A percentile compares a stretch with the other conserved stretches of the same genome.
Conservation (phyloP, 1,140 invertebrate genomes). For the Cyclargus thomasi region DNA sequence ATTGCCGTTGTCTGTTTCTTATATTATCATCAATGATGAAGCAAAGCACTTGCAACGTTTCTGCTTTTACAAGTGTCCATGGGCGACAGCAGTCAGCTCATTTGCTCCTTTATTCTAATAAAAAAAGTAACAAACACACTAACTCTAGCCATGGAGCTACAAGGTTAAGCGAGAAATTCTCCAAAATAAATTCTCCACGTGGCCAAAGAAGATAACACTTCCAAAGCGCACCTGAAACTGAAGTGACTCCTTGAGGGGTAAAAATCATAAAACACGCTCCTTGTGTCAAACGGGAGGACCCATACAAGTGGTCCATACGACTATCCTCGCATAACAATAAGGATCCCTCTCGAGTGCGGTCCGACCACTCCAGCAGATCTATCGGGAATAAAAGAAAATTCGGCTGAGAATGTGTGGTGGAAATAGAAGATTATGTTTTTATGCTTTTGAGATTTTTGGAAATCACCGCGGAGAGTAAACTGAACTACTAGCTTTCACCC, state of each 20-base stretch:
- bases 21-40: too few species aligned
- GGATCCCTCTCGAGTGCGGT: constrained; percentile 6
- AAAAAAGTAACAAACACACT: too few species aligned
- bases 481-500: too few species aligned
- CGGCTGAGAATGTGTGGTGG: background rate
- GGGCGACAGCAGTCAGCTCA: too few species aligned
- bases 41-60: too few species aligned
- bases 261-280: constrained; percentile 11
- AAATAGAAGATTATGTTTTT: background rate
- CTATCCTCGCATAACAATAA: constrained; percentile 10
- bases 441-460: background rate
- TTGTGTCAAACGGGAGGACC: constrained; percentile 9
- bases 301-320: background rate
- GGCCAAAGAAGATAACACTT: background rate
- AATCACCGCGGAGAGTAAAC: background rate
- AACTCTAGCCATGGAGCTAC: too few species aligned
- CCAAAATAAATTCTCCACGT: background rate
- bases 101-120: too few species aligned
- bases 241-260: background rate
- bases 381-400: background rate
- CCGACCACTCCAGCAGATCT: constrained; percentile 10
- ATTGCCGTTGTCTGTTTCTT: too few species aligned
- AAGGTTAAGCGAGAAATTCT: too few species aligned
- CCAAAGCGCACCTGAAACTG: background rate
- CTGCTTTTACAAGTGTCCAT: too few species aligned